Base-by-base conservation (phyloP, 2,888 invertebrate species). In the Palloptera scutellata region DNA sequence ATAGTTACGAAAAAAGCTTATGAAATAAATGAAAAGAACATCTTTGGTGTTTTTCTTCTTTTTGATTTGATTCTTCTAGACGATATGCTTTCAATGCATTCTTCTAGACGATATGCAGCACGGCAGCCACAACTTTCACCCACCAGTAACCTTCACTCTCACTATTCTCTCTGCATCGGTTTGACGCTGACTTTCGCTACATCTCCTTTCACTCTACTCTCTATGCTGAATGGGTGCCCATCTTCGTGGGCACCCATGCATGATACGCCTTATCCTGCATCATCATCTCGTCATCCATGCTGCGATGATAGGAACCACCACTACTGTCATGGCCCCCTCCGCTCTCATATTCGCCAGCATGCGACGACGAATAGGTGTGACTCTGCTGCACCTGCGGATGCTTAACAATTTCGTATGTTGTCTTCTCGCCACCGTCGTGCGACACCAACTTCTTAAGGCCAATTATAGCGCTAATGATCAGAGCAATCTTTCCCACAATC, bases 401-500 rank as follows among this genome's bases (percentile, higher is more conserved):
- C 82, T 94, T 94, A 64, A 94, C 91, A 74, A 94, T 93, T 85
- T 94, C 94, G 74, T 93, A 91, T 6, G 93, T 93, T 0, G 93
- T 93, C 83, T 92, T 92, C 77, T 93, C 92, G 68, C 90, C 89
- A 17, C 89, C 89, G 71, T 90, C 91, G 61, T 87, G 87, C 8
- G 89, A 88, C 41, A 94, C 89, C 43, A 94, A 86, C 77, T 93
- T 93, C 86, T 94, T 94, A 64, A 94, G 85, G 0, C 92, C 94
- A 74, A 94, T 90, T 72, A 94, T 91, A 20, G 91, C 91, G 71
- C 92, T 91, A 66, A 94, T 86, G 67, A 94, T 87, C 42, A 95
- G 85, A 41, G 94, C 94, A 81, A 94, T 92, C 86, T 95, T 95
- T 76, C 94, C 93, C 76, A 94, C 90, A 64, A 94, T 87, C 70